These are phyloP conservation scores for Syngnathus acus DNA, from an alignment of 2,797 vertebrate genomes.

Conservation along the genomic window DNA sequence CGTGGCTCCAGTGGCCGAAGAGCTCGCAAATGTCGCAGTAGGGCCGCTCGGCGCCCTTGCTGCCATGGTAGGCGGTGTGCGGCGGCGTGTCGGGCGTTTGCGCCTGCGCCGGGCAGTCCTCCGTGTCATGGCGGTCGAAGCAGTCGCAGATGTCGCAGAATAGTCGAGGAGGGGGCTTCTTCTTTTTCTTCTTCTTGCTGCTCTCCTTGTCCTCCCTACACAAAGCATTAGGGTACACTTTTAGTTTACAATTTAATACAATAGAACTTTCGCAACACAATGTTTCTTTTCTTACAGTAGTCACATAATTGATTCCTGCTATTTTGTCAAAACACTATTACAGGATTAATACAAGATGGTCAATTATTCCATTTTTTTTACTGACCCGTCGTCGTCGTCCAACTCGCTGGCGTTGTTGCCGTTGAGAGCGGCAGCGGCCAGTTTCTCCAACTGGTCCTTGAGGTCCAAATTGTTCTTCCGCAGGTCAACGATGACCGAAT, in stretches of 20 bases:
- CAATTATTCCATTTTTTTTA: not conserved
- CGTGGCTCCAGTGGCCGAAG: conserved; percentile 90
- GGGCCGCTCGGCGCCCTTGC: conserved; percentile 79
- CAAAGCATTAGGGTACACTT: not conserved
- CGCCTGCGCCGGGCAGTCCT: conserved; percentile 91
- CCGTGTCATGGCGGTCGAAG: conserved; percentile 94
- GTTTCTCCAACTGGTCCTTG: conserved; percentile 83
- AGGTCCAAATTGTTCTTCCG: conserved; percentile 86
- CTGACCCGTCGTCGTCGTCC: conserved; percentile 78
- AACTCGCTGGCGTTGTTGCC: conserved; percentile 80
- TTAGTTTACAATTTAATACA: not conserved
- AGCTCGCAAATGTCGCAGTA: conserved; percentile 95
- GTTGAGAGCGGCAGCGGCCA: conserved; percentile 90
- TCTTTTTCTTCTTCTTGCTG: conserved; percentile 85
- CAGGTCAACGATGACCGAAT: conserved; percentile 93
- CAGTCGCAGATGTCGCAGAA: conserved; percentile 98
- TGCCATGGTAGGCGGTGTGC: conserved; percentile 88
- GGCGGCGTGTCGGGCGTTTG: conserved; percentile 85
- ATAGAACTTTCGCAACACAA: no score
- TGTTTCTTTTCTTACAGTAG: no score
- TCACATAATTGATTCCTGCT: no score
- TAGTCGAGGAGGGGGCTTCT: conserved; percentile 82
- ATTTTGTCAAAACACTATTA: no score
- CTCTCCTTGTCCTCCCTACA: conserved; percentile 57
- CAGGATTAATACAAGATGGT: no score